These are phyloP conservation scores for Bombus consobrinus DNA, from an alignment of 1,140 invertebrate genomes.

Conservation along the genomic window DNA sequence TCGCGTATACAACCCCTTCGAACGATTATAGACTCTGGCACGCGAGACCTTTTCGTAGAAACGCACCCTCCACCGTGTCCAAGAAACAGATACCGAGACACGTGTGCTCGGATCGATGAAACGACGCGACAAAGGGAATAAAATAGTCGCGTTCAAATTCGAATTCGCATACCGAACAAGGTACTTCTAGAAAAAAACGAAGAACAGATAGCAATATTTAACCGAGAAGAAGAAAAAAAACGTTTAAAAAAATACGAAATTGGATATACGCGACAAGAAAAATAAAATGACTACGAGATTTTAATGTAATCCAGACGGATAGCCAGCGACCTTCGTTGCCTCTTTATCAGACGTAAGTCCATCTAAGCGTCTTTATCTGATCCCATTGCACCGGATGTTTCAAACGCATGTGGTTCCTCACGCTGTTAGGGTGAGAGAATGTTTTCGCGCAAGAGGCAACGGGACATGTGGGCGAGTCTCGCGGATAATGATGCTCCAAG, in stretches of 20 bases:
- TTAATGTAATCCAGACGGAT: not conserved
- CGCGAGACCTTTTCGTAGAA: conserved; percentile 37
- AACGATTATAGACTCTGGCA: conserved; percentile 37
- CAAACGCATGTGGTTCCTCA: conserved; percentile 92
- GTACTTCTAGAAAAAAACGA: too few species aligned
- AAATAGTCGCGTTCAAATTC: not conserved
- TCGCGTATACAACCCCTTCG: conserved; percentile 21
- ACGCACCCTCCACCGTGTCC: conserved; percentile 34
- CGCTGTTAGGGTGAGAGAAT: conserved; percentile 91
- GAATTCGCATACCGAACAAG: not conserved
- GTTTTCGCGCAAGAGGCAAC: conserved; percentile 88
- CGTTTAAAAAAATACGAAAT: not conserved
- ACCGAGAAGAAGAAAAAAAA: not conserved
- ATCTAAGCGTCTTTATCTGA: conserved; percentile 91
- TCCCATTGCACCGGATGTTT: conserved; percentile 91
- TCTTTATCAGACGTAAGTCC: conserved; percentile 84
- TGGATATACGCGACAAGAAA: not conserved
- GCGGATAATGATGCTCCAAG: conserved; percentile 91
- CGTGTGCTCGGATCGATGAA: conserved; percentile 16
- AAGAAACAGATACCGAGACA: conserved; percentile 20
- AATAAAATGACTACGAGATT: not conserved
- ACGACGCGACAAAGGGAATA: not conserved
- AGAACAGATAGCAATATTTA: not conserved
- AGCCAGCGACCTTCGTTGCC: not conserved
- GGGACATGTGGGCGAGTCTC: conserved; percentile 90